Evolutionary conservation across 2,797 vertebrate genomes (phyloP).

Genomic region (Myiothlypis chrysogaster): DNA sequence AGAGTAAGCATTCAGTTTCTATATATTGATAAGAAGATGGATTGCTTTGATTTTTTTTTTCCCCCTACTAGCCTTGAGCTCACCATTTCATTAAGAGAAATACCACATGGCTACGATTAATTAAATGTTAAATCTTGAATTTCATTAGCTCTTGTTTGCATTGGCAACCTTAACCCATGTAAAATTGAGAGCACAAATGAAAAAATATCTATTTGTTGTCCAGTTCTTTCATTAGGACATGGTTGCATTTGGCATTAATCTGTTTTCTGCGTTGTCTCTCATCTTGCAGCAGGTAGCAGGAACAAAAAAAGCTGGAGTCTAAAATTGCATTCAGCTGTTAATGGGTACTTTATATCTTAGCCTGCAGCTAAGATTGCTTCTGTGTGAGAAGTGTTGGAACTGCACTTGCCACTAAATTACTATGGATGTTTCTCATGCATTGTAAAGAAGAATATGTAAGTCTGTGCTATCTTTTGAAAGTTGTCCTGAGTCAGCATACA

Average conservation of each 20-base stretch:
- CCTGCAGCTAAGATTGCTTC: background rate
- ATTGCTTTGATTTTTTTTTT: background rate
- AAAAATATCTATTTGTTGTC: background rate
- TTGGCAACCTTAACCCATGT: background rate
- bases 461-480: background rate
- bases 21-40: background rate
- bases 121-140: background rate
- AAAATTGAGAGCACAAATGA: background rate
- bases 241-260: background rate
- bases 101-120: background rate
- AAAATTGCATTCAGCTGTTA: background rate
- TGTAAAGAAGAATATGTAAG: background rate
- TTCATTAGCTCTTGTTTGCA: background rate
- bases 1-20: background rate
- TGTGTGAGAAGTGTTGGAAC: background rate
- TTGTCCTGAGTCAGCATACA: background rate
- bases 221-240: background rate
- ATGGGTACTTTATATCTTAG: background rate
- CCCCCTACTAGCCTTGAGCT: background rate
- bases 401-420: background rate
- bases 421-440: background rate
- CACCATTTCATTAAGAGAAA: background rate
- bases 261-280: background rate
- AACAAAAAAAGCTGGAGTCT: background rate
- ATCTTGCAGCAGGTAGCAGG: background rate